Evolutionary conservation across 2,113 vertebrate species (phyloP).

Genomic region (Seriola quinqueradiata): DNA sequence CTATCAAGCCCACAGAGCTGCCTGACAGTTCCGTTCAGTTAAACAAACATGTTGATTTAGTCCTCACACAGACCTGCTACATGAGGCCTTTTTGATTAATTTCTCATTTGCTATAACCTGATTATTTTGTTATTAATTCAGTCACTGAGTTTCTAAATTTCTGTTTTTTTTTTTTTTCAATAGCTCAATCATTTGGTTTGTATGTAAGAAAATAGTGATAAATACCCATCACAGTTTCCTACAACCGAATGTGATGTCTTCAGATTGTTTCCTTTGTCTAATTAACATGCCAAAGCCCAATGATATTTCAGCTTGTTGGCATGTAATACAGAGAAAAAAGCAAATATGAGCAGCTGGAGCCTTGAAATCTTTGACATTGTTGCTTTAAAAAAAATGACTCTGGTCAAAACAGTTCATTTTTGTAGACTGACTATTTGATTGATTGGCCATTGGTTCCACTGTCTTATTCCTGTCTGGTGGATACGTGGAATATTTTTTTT

Average conservation of each 20-base stretch:
- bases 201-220: no score
- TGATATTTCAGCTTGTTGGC: background rate
- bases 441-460: background rate
- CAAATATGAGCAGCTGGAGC: no score
- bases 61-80: background rate
- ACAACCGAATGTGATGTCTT: no score
- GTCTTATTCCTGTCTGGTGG: background rate
- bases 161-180: no score
- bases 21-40: background rate
- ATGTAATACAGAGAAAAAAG: background rate
- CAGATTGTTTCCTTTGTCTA: no score
- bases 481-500: background rate
- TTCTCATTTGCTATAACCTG: background rate
- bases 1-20: conserved; percentile 22
- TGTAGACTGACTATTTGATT: background rate
- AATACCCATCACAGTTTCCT: no score
- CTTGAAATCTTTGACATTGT: no score
- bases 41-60: conserved; percentile 7
- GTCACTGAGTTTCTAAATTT: background rate
- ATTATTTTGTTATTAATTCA: background rate
- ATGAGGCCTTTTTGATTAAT: background rate
- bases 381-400: background rate
- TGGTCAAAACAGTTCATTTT: background rate
- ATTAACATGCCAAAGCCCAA: background rate
- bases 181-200: no score